A percentile compares a stretch with the other conserved stretches of the same genome.
Evolutionary conservation across 2,888 invertebrate genomes (phyloP).

Genomic region (Cerceris rybyensis): DNA sequence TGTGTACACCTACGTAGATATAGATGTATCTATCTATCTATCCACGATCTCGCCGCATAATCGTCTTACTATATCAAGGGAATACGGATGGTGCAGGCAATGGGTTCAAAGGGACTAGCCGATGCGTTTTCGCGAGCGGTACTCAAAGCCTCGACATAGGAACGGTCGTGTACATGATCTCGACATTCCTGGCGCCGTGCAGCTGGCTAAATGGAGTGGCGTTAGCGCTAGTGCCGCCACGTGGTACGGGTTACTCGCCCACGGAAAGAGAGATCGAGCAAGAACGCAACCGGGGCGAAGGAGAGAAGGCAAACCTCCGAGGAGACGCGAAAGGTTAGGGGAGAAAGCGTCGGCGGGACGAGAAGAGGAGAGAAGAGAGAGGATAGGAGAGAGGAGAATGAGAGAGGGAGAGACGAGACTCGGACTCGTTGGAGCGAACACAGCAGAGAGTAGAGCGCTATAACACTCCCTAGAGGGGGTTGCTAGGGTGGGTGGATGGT

Average conservation of each 20-base stretch:
- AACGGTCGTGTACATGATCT: conserved; percentile 49
- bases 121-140: conserved; percentile 56
- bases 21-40: conserved; percentile 13
- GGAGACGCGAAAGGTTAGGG: conserved; percentile 23
- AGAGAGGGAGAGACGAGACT: conserved; percentile 28
- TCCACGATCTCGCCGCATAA: conserved; percentile 39
- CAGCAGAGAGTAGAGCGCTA: conserved; percentile 65
- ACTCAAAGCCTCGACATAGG: conserved; percentile 39
- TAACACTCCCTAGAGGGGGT: conserved; percentile 60
- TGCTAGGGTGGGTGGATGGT: conserved; percentile 53
- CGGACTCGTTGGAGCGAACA: conserved; percentile 62
- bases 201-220: conserved; percentile 64
- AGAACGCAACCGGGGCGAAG: conserved; percentile 26
- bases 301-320: conserved; percentile 7
- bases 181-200: conserved; percentile 53
- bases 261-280: conserved; percentile 10
- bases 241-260: conserved; percentile 60
- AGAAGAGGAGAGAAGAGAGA: conserved; percentile 7
- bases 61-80: conserved; percentile 45
- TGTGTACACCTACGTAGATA: not conserved
- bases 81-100: conserved; percentile 31
- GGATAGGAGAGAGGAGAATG: not conserved
- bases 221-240: conserved; percentile 63
- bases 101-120: conserved; percentile 59
- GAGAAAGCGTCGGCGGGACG: conserved; percentile 34